A percentile compares a stretch with the other conserved stretches of the same genome.
These are phyloP conservation scores for Silvanus unidentatus DNA, from an alignment of 2,888 invertebrate species.

Conservation along the genomic window DNA sequence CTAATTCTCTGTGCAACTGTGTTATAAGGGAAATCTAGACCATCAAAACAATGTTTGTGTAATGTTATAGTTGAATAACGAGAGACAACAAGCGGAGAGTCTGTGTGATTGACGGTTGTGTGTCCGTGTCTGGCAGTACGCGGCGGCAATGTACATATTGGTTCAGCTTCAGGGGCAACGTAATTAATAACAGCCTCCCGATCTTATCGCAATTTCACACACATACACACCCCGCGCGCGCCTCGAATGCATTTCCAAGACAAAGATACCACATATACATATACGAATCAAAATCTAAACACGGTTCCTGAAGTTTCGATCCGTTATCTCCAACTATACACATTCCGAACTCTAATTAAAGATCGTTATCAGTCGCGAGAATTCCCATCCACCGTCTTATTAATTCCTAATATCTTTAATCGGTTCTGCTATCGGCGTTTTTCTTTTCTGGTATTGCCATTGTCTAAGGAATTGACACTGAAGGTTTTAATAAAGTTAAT, in stretches of 20 bases:
- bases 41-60: too few species aligned
- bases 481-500: too few species aligned
- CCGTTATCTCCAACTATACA: constrained; percentile 13
- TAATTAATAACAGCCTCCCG: constrained; percentile 28
- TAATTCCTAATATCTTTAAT: constrained; percentile 44
- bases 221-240: constrained; percentile 11
- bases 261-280: constrained; percentile 1
- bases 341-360: constrained; percentile 37
- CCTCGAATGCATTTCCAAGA: constrained; percentile 4
- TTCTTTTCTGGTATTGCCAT: constrained; percentile 29
- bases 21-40: too few species aligned
- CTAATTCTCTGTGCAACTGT: too few species aligned
- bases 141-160: constrained; percentile 27
- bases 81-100: too few species aligned
- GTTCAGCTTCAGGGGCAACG: constrained; percentile 22
- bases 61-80: too few species aligned
- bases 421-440: constrained; percentile 33
- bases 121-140: constrained; percentile 2
- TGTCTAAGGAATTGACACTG: constrained; percentile 29
- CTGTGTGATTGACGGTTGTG: too few species aligned
- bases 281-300: constrained; percentile 18
- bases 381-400: constrained; percentile 41
- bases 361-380: constrained; percentile 36
- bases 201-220: constrained; percentile 17
- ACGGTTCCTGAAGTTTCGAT: constrained; percentile 27